These are phyloP conservation scores for Xestia rhomboidea DNA, from an alignment of 2,888 invertebrate species.

Conservation along the genomic window DNA sequence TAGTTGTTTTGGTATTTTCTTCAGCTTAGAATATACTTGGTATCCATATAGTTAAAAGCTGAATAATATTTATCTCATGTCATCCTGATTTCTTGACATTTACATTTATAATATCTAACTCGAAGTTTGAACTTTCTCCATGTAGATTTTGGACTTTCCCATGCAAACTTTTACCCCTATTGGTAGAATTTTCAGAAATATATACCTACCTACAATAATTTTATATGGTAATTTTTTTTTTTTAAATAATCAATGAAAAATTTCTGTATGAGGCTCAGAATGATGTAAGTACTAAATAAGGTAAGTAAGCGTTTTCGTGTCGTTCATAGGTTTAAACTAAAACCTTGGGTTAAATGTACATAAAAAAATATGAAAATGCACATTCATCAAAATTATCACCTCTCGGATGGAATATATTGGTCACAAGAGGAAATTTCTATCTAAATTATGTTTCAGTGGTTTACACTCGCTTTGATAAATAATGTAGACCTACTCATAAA, in stretches of 20 bases:
- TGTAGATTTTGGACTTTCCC: background rate
- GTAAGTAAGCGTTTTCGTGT: too few relatives aligned
- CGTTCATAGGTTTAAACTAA: too few relatives aligned
- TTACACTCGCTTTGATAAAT: background rate
- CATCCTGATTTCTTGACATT: background rate
- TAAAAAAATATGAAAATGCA: background rate
- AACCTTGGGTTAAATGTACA: background rate
- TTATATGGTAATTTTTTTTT: too few relatives aligned
- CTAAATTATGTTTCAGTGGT: background rate
- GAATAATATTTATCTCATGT: background rate
- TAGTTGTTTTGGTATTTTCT: background rate
- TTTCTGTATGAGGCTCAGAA: too few relatives aligned
- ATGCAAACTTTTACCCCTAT: background rate
- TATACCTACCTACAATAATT: too few relatives aligned
- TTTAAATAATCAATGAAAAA: too few relatives aligned
- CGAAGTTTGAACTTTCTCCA: background rate
- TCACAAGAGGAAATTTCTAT: background rate
- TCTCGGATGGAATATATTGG: background rate
- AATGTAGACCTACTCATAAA: background rate
- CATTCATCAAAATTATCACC: background rate
- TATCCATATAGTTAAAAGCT: background rate
- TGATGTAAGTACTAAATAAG: too few relatives aligned
- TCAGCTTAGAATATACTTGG: background rate
- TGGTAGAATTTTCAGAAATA: background rate
- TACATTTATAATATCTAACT: background rate